A percentile compares a stretch with the other conserved stretches of the same genome.
phyloP scores from a whole-genome alignment of 2,113 vertebrate genomes.

The Megalops atlanticus region DNA sequence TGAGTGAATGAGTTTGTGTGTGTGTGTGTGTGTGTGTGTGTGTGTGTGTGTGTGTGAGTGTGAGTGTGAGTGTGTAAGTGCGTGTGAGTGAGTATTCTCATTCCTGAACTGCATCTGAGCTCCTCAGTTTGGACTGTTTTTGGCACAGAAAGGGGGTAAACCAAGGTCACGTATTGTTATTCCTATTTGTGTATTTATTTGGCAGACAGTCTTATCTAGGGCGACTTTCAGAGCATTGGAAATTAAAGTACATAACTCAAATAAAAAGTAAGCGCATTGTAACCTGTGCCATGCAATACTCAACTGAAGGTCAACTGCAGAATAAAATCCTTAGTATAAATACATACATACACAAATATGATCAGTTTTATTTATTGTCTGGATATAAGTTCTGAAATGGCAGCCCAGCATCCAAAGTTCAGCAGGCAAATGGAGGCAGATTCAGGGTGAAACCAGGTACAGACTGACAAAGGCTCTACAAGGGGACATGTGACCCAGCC shows the following conservation, averaged over 20 bases:
- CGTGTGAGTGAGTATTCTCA: not conserved
- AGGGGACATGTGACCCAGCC: too few relatives aligned
- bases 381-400: too few relatives aligned
- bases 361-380: too few relatives aligned
- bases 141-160: not conserved
- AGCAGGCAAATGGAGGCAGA: too few relatives aligned
- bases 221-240: not conserved
- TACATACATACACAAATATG: too few relatives aligned
- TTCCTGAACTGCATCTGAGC: not conserved
- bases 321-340: too few relatives aligned
- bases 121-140: not conserved
- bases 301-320: too few relatives aligned
- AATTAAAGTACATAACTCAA: not conserved
- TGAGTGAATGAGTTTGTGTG: conserved; percentile 35
- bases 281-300: too few relatives aligned
- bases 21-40: not conserved
- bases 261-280: not conserved
- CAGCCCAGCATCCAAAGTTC: too few relatives aligned
- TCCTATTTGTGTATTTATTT: not conserved
- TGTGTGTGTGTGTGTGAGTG: too few relatives aligned
- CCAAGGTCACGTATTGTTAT: not conserved
- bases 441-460: too few relatives aligned
- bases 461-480: too few relatives aligned
- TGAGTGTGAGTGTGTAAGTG: not conserved
- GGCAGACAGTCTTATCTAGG: not conserved